A percentile compares a stretch with the other conserved stretches of the same genome.
phyloP scores from a whole-genome alignment of 2,113 vertebrate genomes.

The Cervus canadensis region DNA sequence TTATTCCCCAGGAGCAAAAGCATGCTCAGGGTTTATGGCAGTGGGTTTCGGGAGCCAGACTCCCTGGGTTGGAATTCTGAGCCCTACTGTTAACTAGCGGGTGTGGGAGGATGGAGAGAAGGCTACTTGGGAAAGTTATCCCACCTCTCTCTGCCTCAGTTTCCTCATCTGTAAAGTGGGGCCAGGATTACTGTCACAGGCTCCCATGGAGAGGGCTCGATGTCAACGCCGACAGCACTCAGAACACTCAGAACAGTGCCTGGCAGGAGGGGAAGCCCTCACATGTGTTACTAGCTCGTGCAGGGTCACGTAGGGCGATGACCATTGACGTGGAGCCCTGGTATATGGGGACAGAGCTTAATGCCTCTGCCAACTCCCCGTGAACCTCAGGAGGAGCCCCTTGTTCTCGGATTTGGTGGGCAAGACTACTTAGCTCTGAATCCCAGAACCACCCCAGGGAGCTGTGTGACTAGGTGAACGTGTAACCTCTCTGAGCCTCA shows the following conservation, averaged over 20 bases:
- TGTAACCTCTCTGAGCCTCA: neutral
- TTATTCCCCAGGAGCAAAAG: neutral
- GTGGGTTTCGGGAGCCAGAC: neutral
- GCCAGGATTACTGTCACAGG: neutral
- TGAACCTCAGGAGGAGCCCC: neutral
- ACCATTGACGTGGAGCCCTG: rapidly evolving
- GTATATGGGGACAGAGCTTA: neutral
- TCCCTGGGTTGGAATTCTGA: neutral
- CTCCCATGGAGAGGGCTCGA: neutral
- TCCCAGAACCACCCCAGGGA: neutral
- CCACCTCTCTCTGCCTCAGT: neutral
- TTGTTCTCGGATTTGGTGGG: rapidly evolving
- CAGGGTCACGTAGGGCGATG: rapidly evolving
- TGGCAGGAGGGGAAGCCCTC: neutral
- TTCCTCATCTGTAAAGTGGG: neutral
- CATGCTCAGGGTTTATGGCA: neutral
- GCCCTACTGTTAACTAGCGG: neutral
- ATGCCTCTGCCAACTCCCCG: neutral
- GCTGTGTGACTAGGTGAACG: neutral
- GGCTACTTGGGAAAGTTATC: neutral
- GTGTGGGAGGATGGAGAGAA: neutral
- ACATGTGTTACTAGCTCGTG: rapidly evolving
- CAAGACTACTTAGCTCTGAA: neutral
- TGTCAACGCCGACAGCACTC: neutral
- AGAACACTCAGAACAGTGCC: neutral